Evolutionary conservation across 2,797 vertebrate genomes (phyloP), one percentile per base, ranked within the genome.

Genomic region (Mustela erminea): DNA sequence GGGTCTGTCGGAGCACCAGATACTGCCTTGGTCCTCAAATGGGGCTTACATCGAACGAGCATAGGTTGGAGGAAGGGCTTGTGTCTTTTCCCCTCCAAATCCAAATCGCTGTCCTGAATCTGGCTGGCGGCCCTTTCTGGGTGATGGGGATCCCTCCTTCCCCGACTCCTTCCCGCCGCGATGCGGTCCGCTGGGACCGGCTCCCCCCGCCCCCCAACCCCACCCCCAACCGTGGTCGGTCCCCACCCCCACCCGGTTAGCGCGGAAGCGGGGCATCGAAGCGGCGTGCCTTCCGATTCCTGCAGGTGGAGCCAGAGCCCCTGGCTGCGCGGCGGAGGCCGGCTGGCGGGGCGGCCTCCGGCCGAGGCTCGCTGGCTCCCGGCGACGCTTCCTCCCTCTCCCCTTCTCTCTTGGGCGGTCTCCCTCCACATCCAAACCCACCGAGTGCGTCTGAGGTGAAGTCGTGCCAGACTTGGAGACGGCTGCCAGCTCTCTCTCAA

Each of bases 271-370:
- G 54, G 83, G 77, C 1, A 2, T 20, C 46, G 13, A 0, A 6
- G 62, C 60, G 3, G 58, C 81, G 93, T 97, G 96, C 98, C 85
- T 95, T 17, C 49, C 52, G 95, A 58, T 97, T 98, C 98, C 98
- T 98, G 98, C 95, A 99, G 98, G 98, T 98, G 98, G 98, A 98
- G 98, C 98, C 98, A 98, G 97, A 98, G 93, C 90, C 97, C 98
- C 97, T 98, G 96, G 97, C 97, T 98, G 97, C 0, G 68, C 60
- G 92, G 97, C 93, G 29, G 93, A 91, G 21, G 93, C 91, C 95
- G 75, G 21, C 90, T 93, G 80, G 25, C 62, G 7, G 10, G 27
- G 70, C 49, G 2, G 66, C 75, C n/a, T 52, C 35, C 18, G 20
- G 54, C 15, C 56, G 20, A 32, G 72, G 74, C 43, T 77, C 74